Base-by-base conservation (phyloP, 2,888 invertebrate genomes). In the Arctia plantaginis region DNA sequence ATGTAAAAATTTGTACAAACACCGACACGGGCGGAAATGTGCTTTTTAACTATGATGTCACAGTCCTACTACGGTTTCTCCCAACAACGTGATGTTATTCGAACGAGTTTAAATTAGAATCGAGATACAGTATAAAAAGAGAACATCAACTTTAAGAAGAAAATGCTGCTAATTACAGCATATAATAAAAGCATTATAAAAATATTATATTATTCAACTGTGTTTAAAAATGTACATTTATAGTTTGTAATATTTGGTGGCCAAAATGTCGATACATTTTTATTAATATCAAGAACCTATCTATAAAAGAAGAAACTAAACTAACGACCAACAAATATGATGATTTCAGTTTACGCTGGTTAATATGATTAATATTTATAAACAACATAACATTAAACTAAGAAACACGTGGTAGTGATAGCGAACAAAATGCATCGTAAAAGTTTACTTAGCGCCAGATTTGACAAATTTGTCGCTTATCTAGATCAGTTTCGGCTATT, bases 1-100 rank as follows among this genome's bases (percentile, higher is more conserved):
- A 62, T 89, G 90, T 89, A 89, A 90, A 91, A 92, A 92, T 92
- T 92, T 92, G 91, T 90, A 87, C 89, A 87, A 91, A 90, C 87
- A 87, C 85, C 85, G 86, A 85, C 83, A 79, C 79, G 81, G 87
- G 79, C 87, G 89, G 90, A 90, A 90, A 87, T 85, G 84, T 85
- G 88, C 83, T 85, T 84, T 83, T 81, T 80, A 80, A 76, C 80
- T 77, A 79, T 78, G 76, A 75, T 76, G 72, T 76, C 55, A 12
- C 10, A 65, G 70, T 59, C 67, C 72, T 78, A 83, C 77, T 69
- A 76, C 51, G 66, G 30, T 27, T 55, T n/a, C 55, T 33, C 6
- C 35, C n/a, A n/a, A 39, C 6, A 30, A n/a, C 15, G 8, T 69
- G 10, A 47, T 20, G 33, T 30, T 18, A n/a, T 59, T 69, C 20